These are phyloP conservation scores for Teleogryllus oceanicus DNA, from an alignment of 2,888 invertebrate genomes.

Conservation along the genomic window DNA sequence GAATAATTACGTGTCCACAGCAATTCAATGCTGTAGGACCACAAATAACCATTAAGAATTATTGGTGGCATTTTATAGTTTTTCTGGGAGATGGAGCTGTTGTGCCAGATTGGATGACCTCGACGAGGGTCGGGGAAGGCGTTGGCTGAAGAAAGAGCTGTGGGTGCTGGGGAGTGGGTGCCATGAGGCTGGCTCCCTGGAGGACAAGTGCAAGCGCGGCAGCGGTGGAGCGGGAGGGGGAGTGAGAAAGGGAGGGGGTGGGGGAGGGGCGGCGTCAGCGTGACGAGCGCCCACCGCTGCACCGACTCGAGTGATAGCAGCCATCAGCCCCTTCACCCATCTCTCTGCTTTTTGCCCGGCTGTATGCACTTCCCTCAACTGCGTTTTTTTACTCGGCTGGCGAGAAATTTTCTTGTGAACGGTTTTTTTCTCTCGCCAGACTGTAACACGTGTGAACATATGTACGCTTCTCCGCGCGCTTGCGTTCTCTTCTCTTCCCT, in stretches of 20 bases:
- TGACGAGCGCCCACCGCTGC: not conserved
- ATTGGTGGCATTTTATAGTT: no score
- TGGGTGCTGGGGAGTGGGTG: not conserved
- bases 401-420: not conserved
- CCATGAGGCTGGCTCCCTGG: no score
- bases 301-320: not conserved
- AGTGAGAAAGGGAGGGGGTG: not conserved
- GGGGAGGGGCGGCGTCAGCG: not conserved
- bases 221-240: not conserved
- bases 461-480: not conserved
- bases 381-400: not conserved
- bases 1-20: no score
- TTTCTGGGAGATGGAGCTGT: no score
- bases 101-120: no score
- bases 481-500: not conserved
- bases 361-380: conserved; percentile 3
- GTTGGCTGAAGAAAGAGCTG: not conserved
- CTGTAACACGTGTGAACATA: not conserved
- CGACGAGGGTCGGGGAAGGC: no score
- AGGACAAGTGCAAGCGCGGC: not conserved
- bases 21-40: no score
- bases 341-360: not conserved
- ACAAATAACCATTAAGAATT: no score
- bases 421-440: not conserved
- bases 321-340: not conserved